Base-by-base conservation (phyloP, 2,113 vertebrate genomes). In the Corythaixoides concolor region DNA sequence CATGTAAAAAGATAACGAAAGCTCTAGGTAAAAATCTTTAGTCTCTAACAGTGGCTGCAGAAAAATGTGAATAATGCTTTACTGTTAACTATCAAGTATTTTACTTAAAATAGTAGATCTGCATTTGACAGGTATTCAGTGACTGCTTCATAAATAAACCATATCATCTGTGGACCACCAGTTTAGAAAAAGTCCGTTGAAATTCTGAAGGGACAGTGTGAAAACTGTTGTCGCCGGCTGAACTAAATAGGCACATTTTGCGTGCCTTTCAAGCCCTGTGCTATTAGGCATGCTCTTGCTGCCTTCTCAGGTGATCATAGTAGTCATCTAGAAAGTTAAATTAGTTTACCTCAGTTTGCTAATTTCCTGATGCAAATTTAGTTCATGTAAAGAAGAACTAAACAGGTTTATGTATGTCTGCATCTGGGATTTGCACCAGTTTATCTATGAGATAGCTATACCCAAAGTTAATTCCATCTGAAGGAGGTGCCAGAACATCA, bases 401-500 rank as follows among this genome's bases (percentile, higher is more conserved):
- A 94, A 88, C 30, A 63, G 63, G 59, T 77, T 92, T 80, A 41
- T 39, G 6, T 89, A 15, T 14, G 20, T 43, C 80, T 88, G 53
- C 59, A 59, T 60, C 78, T 85, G 53, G 74, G 45, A 67, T 50
- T 82, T 79, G 59, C 55, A 69, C 43, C 23, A 37, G 53, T 75
- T 59, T 70, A 12, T 60, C 86, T 80, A 49, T 89, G 77, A 68
- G 74, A 62, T 72, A 56, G 49, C 91, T 58, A 35, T 85, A 58
- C 22, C 53, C 74, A n/a, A 81, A 70, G 91, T 75, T 87, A 85
- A 95, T 85, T 66, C 93, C 2, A 13, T 93, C 74, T 50, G 74
- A 87, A 96, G 85, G 84, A 96, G 85, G 87, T 93, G 94, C 87
- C 85, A 82, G 94, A 75, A 73, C 91, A 94, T 89, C 91, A 93